Base-by-base conservation (phyloP, 2,797 vertebrate species). In the Microcaecilia unicolor region DNA sequence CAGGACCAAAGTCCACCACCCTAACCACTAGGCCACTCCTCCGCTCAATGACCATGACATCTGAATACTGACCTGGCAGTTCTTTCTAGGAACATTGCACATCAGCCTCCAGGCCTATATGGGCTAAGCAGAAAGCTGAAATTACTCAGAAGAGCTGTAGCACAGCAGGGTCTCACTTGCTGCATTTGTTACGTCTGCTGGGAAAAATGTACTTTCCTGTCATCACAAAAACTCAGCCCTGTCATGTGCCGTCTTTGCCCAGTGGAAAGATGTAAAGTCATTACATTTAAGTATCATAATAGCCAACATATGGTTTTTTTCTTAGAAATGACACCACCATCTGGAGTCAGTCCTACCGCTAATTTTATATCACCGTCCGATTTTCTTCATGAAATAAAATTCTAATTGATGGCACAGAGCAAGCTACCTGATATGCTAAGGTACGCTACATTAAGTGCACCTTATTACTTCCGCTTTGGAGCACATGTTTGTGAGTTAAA, bases 221-320 rank as follows among this genome's bases (percentile, higher is more conserved):
- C 74, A 64, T 59, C 67, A 72, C 79, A 74, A 64, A 57, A 50
- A 51, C 47, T 57, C 64, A 61, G 59, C 44, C 55, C 68, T 70
- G 67, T 51, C 74, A 62, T 78, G 61, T 37, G 40, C 55, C 59
- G 72, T 69, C 70, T 76, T 66, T 70, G 49, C 72, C 62, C 76
- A 74, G 73, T 65, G 55, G 80, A 80, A 78, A 70, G 76, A 76
- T 70, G 74, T 81, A 78, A 81, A 81, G 77, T 73, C 75, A 81
- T 83, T 83, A 80, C 66, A 74, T 80, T 78, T 80, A 81, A 81
- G 74, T 62, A 76, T 76, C 70, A 76, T 83, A 84, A 85, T 83
- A 72, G 70, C 70, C 75, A 78, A 61, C 82, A 85, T 85, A 85
- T 85, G 82, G 67, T 81, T 70, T 81, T 81, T 79, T 78, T 77